These are phyloP conservation scores for Eulimnadia texana DNA, from an alignment of 1,140 invertebrate genomes.

Conservation along the genomic window DNA sequence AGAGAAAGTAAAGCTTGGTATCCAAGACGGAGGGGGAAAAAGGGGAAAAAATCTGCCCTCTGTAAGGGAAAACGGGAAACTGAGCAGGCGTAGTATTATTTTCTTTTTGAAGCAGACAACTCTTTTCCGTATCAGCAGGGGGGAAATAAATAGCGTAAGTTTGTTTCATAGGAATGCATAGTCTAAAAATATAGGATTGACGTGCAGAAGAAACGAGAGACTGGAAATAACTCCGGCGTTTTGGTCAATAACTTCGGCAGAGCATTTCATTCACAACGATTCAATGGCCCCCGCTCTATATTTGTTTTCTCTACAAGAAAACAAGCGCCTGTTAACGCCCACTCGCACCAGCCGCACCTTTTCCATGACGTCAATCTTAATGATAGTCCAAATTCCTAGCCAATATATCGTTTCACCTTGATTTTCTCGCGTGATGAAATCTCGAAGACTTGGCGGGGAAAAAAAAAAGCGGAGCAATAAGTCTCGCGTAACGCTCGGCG, in stretches of 20 bases:
- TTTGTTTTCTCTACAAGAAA: not conserved
- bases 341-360: not conserved
- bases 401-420: too few relatives aligned
- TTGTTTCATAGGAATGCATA: too few relatives aligned
- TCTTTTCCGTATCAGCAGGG: too few relatives aligned
- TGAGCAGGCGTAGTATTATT: too few relatives aligned
- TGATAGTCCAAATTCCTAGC: not conserved
- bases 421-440: too few relatives aligned
- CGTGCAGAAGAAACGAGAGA: not conserved
- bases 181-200: not conserved
- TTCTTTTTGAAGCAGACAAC: too few relatives aligned
- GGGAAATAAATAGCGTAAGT: too few relatives aligned
- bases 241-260: not conserved
- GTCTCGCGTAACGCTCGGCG: not conserved
- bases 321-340: not conserved
- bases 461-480: not conserved
- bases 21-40: too few relatives aligned
- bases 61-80: too few relatives aligned
- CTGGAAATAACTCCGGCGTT: not conserved
- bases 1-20: too few relatives aligned
- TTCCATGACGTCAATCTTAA: not conserved
- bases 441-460: too few relatives aligned
- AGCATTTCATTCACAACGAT: not conserved
- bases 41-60: too few relatives aligned
- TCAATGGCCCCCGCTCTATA: not conserved